Conservation (phyloP, 2,797 vertebrate genomes). For the Mus spretus region DNA sequence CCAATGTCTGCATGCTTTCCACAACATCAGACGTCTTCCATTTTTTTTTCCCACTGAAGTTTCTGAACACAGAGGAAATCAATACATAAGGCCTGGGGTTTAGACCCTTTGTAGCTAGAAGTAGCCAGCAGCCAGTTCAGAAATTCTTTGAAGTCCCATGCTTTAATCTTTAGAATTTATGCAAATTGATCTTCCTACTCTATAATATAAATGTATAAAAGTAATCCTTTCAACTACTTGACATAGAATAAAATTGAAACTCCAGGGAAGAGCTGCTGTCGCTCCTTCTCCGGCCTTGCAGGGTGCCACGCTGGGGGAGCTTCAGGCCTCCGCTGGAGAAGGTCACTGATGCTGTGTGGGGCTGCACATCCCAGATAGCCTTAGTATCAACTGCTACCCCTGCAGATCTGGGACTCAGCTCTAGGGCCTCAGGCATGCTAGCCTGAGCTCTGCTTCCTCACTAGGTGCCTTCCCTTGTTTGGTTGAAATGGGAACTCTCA, state of each 20-base stretch:
- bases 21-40: conserved; percentile 62
- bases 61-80: conserved; percentile 76
- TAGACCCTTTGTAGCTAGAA: conserved; percentile 83
- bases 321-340: neutral
- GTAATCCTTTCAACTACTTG: conserved; percentile 77
- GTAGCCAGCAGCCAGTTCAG: conserved; percentile 79
- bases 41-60: conserved; percentile 60
- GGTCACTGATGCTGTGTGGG: neutral
- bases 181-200: conserved; percentile 82
- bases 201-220: conserved; percentile 77
- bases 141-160: conserved; percentile 81
- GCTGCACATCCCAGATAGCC: neutral
- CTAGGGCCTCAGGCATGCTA: neutral
- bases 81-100: conserved; percentile 69
- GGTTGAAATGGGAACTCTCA: neutral
- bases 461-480: neutral
- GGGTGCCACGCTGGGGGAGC: neutral
- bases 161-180: conserved; percentile 85
- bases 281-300: neutral
- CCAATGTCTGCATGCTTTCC: neutral
- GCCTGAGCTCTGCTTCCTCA: neutral
- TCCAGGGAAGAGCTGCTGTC: conserved; percentile 58
- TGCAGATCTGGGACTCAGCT: neutral
- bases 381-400: neutral
- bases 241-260: conserved; percentile 64